These are phyloP conservation scores for Loripinus fragilis DNA, from an alignment of 2,888 invertebrate genomes.

Conservation along the genomic window DNA sequence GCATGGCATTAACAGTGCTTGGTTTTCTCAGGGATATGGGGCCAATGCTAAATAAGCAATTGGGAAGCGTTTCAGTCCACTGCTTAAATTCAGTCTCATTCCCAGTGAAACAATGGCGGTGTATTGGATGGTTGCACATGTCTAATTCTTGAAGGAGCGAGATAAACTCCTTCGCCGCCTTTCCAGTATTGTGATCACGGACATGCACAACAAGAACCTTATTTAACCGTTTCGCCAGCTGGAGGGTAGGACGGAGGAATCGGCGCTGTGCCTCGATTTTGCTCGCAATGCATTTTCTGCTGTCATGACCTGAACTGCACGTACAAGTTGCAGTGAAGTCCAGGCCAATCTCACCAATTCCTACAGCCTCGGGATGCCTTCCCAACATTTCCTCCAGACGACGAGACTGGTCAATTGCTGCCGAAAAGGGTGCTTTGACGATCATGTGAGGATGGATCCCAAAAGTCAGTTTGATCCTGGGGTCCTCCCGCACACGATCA, in stretches of 20 bases:
- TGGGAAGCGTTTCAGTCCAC: background rate
- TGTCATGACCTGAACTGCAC: too few species aligned
- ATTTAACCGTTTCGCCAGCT: background rate
- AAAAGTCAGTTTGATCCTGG: background rate
- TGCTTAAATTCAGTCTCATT: background rate
- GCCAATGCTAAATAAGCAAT: background rate
- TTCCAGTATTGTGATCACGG: background rate
- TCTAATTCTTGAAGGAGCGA: background rate
- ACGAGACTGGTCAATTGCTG: background rate
- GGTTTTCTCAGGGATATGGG: background rate
- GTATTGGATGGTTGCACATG: background rate
- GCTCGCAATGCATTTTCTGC: background rate
- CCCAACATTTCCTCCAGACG: background rate
- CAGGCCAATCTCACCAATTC: background rate
- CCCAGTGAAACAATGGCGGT: background rate
- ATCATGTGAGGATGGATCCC: conserved; percentile 6
- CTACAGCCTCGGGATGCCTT: background rate
- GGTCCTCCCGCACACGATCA: background rate
- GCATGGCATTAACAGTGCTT: background rate
- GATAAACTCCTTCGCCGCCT: background rate
- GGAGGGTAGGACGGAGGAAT: background rate
- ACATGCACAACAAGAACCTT: background rate
- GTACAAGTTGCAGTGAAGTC: background rate
- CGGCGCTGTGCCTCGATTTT: background rate
- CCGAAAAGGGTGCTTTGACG: background rate